Evolutionary conservation across 2,797 vertebrate genomes (phyloP), one percentile per base, ranked within the genome.

Genomic region (Gymnoscopelus microlampas): DNA sequence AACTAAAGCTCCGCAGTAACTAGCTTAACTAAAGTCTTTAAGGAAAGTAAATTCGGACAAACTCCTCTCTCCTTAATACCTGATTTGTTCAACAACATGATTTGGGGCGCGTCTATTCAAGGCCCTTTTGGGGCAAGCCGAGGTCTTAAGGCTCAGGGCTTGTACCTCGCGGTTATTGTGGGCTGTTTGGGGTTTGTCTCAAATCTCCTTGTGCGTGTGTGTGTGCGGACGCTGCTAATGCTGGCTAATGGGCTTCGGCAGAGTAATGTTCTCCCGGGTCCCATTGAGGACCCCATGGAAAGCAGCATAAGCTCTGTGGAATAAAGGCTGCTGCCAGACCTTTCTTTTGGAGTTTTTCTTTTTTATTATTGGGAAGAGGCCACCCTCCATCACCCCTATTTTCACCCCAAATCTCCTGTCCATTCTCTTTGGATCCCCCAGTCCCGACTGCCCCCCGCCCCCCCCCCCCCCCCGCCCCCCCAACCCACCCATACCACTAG

Each of bases 1-100:
- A 89, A 92, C 88, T 85, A 95, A 95, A 98, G 95, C 95, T 95
- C 95, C 96, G 95, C 95, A 97, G 96, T 97, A 97, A 97, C 97
- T 98, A 97, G 97, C 97, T 98, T 98, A 98, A 97, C 96, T 97
- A 98, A 98, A 95, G 97, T 97, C 97, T 98, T 98, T 94, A 93
- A 96, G 97, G 96, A 97, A 97, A 97, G 96, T 98, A 99, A 97
- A 99, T 96, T 98, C 96, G 94, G 96, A 97, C 97, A 96, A 98
- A 98, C 97, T 97, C 96, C 95, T 96, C 93, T 92, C 89, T 93
- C 88, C 89, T 93, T 98, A 98, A 99, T 98, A 97, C 98, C 97
- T 98, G 97, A 99, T 99, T 99, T 98, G 98, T 98, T 98, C 97
- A 96, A 98, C 98, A 98, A 98, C 97, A 96, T 97, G 97, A 98